Conservation (phyloP, 2,888 invertebrate species). For the Temnothorax unifasciatus region DNA sequence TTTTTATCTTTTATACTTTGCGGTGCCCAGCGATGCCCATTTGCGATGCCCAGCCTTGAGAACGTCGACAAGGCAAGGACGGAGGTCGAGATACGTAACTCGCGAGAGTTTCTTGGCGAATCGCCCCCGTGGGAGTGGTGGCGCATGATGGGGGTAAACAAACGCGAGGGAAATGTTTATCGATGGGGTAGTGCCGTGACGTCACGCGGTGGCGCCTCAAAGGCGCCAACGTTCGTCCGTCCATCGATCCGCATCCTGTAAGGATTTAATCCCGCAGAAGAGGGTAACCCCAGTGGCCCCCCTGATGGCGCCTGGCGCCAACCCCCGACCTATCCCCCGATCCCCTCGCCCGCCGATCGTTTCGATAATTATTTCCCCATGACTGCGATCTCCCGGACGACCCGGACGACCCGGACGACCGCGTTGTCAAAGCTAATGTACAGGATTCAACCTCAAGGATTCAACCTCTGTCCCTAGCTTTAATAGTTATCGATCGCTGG, state of each 20-base stretch:
- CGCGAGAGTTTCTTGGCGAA: neutral
- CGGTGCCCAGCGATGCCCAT: no score
- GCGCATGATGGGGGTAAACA: constrained; percentile 66
- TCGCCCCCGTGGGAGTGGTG: constrained; percentile 3
- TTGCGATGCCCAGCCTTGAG: neutral
- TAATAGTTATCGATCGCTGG: constrained; percentile 24
- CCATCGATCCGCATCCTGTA: constrained; percentile 71
- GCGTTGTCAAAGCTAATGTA: neutral
- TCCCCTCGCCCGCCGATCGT: constrained; percentile 44
- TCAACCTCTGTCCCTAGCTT: neutral
- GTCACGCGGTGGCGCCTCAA: constrained; percentile 68
- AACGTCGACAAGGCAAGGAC: neutral
- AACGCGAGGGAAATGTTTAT: constrained; percentile 64
- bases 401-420: neutral
- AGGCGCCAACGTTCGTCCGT: constrained; percentile 65
- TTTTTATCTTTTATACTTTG: neutral
- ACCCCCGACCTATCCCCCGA: constrained; percentile 62
- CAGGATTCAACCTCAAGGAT: neutral
- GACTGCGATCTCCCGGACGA: neutral
- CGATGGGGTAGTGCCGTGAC: constrained; percentile 58
- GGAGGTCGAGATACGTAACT: neutral
- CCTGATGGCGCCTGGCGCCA: constrained; percentile 62
- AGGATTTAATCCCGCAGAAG: constrained; percentile 65
- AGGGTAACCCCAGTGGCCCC: constrained; percentile 11
- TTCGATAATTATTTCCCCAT: constrained; percentile 61